Percentiles rank a stretch among this genome's conserved stretches.
These are phyloP conservation scores for Thaumetopoea pityocampa DNA, from an alignment of 1,140 invertebrate species.

Conservation along the genomic window DNA sequence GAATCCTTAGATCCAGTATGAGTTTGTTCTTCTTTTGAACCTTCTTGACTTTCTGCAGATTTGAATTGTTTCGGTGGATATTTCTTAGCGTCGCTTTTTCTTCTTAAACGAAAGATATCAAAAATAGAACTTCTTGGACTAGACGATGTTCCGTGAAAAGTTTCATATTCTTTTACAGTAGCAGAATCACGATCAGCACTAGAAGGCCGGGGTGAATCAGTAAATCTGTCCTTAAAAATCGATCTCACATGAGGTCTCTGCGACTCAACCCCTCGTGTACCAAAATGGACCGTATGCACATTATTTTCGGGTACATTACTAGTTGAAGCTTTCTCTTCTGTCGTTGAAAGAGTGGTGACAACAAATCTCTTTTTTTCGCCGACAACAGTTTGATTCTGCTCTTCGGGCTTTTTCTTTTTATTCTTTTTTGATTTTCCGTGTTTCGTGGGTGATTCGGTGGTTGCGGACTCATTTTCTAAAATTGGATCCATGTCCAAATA, in stretches of 20 bases:
- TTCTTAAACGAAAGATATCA: conserved; percentile 68
- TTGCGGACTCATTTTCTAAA: conserved; percentile 67
- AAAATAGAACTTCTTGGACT: conserved; percentile 71
- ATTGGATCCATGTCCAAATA: conserved; percentile 63
- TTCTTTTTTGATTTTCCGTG: conserved; percentile 61
- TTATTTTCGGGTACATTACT: conserved; percentile 49
- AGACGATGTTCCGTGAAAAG: conserved; percentile 68
- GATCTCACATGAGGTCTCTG: conserved; percentile 63
- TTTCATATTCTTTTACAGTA: conserved; percentile 64
- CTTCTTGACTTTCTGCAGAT: conserved; percentile 52
- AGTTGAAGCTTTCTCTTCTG: conserved; percentile 48
- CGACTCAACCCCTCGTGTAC: conserved; percentile 63
- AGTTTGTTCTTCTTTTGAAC: conserved; percentile 42
- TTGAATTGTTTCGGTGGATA: conserved; percentile 42
- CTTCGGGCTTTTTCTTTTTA: conserved; percentile 55
- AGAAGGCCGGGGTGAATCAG: conserved; percentile 50
- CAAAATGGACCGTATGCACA: conserved; percentile 67
- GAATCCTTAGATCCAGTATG: conserved; percentile 49
- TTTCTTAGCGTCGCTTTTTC: conserved; percentile 69
- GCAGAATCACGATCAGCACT: conserved; percentile 55
- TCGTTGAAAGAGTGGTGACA: conserved; percentile 55
- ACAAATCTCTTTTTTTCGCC: conserved; percentile 62
- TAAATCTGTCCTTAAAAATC: conserved; percentile 60
- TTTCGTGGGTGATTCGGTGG: conserved; percentile 52
- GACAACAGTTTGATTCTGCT: conserved; percentile 54